Evolutionary conservation across 2,888 invertebrate genomes (phyloP), one percentile per base, ranked within the genome.

Genomic region (Drosophila acutilabella): DNA sequence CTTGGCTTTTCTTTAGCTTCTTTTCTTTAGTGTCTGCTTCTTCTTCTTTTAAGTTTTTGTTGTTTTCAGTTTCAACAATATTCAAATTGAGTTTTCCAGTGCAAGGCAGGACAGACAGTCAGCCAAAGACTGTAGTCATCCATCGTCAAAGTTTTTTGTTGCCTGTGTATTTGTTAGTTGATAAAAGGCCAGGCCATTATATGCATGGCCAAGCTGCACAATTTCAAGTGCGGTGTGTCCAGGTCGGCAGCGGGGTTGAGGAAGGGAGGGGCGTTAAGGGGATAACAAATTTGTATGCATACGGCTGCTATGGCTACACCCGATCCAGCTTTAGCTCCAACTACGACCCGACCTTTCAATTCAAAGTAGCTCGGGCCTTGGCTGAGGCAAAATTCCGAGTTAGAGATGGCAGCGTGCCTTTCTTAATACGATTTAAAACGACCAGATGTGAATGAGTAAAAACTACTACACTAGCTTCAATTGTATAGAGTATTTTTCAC

Each of bases 41-140:
- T 36, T 36, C 36, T 36, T 30, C 30, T 30, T 30, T 30, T 30
- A 30, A 30, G 30, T 30, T 36, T 47, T 57, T 53, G 56, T 72
- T 47, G 67, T 75, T 74, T 79, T 75, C 75, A 75, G 75, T 75
- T 75, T 85, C 76, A 78, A 83, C 89, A 83, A 89, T 89, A 89
- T 89, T 89, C 88, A 89, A 90, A 89, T 89, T 89, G 90, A 89
- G 90, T 89, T 88, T 88, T 87, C 89, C 90, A 89, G 85, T 83
- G 89, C 86, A 86, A 64, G 33, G 33, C 33, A 33, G 33, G 33
- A 11, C 33, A 33, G 10, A 11, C 33, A 33, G 33, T 11, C 33
- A 36, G 13, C 36, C 36, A 36, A 62, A 48, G 71, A 73, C 79
- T 72, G 57, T 61, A 76, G 82, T 76, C 89, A 89, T 89, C 89